A percentile compares a stretch with the other conserved stretches of the same genome.
Conservation (phyloP, 2,888 invertebrate species). For the Calliopum simillimum region DNA sequence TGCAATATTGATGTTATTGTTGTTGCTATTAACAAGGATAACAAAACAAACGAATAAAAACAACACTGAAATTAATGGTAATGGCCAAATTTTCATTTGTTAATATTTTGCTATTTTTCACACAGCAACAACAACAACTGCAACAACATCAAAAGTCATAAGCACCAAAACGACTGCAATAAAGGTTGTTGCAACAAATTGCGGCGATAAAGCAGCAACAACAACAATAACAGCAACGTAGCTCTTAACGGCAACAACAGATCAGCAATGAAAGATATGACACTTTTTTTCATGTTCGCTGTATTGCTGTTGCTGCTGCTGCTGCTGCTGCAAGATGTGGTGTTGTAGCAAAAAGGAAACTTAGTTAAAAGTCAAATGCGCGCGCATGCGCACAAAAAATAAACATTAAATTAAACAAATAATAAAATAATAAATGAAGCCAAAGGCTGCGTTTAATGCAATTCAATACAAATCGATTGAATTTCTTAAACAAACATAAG, state of each 20-base stretch:
- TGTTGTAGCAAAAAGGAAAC: too few species aligned
- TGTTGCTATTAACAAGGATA: slow-evolving; percentile 13
- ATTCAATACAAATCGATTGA: too few species aligned
- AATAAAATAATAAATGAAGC: slow-evolving; percentile 24
- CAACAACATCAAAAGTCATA: not conserved
- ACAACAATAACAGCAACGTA: not conserved
- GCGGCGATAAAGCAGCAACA: slow-evolving; percentile 1
- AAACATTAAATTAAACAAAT: slow-evolving; percentile 17
- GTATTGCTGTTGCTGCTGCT: not conserved
- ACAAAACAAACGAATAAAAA: too few species aligned
- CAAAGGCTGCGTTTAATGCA: not conserved
- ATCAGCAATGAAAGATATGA: not conserved
- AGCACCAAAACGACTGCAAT: not conserved
- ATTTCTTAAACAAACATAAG: too few species aligned
- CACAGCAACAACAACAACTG: not conserved
- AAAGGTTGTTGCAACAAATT: not conserved
- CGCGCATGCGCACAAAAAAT: slow-evolving; percentile 8
- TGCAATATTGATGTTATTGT: too few species aligned
- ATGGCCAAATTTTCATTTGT: slow-evolving; percentile 26
- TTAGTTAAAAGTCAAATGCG: not conserved
- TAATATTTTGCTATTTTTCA: slow-evolving; percentile 11
- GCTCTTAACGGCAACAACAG: too few species aligned
- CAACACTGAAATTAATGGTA: not conserved
- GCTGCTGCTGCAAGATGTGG: not conserved
- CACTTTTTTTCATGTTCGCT: not conserved